Percentiles rank a stretch among this genome's conserved stretches.
Evolutionary conservation across 2,888 invertebrate genomes (phyloP).

Genomic region (Exephanes ischioxanthus): DNA sequence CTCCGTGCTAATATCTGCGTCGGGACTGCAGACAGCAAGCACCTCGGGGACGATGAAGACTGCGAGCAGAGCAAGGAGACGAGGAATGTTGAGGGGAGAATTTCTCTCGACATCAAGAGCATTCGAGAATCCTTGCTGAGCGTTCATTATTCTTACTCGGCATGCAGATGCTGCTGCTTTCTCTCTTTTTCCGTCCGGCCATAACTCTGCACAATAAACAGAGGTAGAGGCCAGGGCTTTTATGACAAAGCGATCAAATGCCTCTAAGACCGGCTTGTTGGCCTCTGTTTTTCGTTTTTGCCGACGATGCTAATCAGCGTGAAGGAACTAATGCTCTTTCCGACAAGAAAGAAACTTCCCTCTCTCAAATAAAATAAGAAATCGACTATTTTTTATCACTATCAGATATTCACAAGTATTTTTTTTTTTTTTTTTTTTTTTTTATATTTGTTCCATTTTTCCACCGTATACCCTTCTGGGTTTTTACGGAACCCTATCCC

Average conservation of each 20-base stretch:
- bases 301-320: neutral
- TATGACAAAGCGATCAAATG: slow-evolving; percentile 6
- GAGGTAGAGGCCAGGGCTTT: slow-evolving; percentile 5
- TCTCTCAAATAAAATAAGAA: neutral
- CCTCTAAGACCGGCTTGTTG: neutral
- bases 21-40: slow-evolving; percentile 58
- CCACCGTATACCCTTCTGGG: no score
- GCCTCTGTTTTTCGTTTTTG: neutral
- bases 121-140: slow-evolving; percentile 76
- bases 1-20: slow-evolving; percentile 77
- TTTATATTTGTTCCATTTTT: no score
- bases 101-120: slow-evolving; percentile 74
- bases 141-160: slow-evolving; percentile 79
- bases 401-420: neutral
- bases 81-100: slow-evolving; percentile 59
- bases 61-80: slow-evolving; percentile 49
- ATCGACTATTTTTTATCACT: neutral
- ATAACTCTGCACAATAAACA: slow-evolving; percentile 20
- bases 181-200: slow-evolving; percentile 33
- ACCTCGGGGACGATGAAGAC: slow-evolving; percentile 72
- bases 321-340: neutral
- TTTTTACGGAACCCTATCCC: no score
- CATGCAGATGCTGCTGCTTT: slow-evolving; percentile 70
- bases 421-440: no score
- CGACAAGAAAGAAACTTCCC: neutral